Percentiles rank a stretch among this genome's conserved stretches.
These are phyloP conservation scores for Botia almorhae DNA, from an alignment of 2,797 vertebrate genomes.

Conservation along the genomic window DNA sequence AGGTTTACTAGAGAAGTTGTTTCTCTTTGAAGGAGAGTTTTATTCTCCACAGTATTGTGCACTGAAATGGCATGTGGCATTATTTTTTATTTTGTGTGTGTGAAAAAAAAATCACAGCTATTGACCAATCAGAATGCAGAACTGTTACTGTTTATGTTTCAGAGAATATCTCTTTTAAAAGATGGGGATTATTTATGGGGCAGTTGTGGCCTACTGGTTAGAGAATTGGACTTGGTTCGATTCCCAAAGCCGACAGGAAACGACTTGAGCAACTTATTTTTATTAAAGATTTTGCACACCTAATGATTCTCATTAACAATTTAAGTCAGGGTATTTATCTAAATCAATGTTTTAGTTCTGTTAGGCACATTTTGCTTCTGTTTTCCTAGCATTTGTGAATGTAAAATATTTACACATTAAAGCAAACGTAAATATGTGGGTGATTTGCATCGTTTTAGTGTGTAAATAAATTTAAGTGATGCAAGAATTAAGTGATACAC, in stretches of 20 bases:
- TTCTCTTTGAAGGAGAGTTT: conserved; percentile 9
- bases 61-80: not conserved
- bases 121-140: no score
- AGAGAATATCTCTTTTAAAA: not conserved
- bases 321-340: no score
- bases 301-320: not conserved
- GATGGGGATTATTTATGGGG: not conserved
- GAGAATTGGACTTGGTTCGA: no score
- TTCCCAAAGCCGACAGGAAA: no score
- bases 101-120: no score
- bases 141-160: not conserved
- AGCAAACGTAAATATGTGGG: no score
- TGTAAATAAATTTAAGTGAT: not conserved
- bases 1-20: conserved; percentile 26
- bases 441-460: no score
- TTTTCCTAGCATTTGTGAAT: not conserved
- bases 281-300: not conserved
- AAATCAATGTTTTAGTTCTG: no score
- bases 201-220: no score
- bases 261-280: no score
- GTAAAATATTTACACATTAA: not conserved
- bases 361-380: not conserved
- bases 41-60: conserved; percentile 1
- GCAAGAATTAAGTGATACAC: not conserved
- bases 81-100: not conserved